Conservation (phyloP, 2,797 vertebrate genomes). For the Passerculus sandwichensis region DNA sequence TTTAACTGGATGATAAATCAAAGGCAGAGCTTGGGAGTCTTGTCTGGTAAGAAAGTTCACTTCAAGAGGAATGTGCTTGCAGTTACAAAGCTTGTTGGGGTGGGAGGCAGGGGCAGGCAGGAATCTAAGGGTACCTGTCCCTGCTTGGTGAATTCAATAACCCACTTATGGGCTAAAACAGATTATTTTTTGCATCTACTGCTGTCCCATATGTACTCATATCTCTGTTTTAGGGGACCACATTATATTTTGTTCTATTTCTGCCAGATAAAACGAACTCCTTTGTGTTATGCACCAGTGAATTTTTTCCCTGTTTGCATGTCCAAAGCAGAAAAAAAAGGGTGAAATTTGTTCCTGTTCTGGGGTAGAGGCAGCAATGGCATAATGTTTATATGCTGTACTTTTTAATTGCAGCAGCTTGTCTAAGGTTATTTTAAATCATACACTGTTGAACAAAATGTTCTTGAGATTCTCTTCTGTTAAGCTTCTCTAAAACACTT, state of each 20-base stretch:
- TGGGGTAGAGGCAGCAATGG: neutral
- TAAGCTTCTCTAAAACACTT: neutral
- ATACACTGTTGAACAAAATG: neutral
- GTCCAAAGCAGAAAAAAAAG: neutral
- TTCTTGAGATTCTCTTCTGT: neutral
- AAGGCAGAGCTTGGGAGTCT: neutral
- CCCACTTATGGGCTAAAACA: neutral
- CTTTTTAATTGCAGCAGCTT: constrained; percentile 1
- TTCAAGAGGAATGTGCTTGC: neutral
- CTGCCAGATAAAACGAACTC: neutral
- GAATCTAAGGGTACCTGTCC: neutral
- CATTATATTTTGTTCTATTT: neutral
- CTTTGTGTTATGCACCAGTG: neutral
- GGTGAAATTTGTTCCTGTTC: neutral
- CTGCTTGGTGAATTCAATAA: neutral
- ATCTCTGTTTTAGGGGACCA: neutral
- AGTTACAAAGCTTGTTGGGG: neutral
- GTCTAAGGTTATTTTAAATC: constrained; percentile 14
- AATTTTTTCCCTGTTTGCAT: neutral
- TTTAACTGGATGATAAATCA: neutral
- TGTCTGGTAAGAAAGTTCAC: neutral
- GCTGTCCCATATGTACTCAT: neutral
- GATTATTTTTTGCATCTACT: neutral
- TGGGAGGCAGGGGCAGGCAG: neutral
- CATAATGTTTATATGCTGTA: neutral